Conservation (phyloP, 2,113 vertebrate genomes). For the Muscicapa adusta region DNA sequence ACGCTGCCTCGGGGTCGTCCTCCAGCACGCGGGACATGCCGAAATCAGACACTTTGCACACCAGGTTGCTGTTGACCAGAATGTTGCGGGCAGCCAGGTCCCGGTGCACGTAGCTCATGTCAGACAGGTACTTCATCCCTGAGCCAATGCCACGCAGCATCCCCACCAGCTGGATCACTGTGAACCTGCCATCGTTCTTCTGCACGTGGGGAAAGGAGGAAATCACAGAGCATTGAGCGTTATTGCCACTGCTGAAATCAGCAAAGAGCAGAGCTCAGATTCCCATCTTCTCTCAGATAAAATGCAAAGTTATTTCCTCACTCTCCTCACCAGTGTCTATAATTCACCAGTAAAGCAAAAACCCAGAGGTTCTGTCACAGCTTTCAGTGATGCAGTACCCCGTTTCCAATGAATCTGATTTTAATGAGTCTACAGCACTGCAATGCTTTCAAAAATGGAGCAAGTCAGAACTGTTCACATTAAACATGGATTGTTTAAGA, state of each 20-base stretch:
- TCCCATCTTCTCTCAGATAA: slow-evolving; percentile 19
- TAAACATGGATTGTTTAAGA: slow-evolving; percentile 59
- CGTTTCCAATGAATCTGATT: slow-evolving; percentile 39
- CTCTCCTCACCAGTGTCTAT: slow-evolving; percentile 32
- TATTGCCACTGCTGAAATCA: background rate
- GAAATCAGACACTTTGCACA: slow-evolving; percentile 97
- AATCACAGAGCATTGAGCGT: slow-evolving; percentile 30
- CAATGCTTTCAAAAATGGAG: background rate
- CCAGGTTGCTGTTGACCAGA: slow-evolving; percentile 96
- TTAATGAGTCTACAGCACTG: slow-evolving; percentile 43
- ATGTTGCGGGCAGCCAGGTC: slow-evolving; percentile 96
- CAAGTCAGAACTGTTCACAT: slow-evolving; percentile 37
- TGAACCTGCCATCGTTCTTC: slow-evolving; percentile 98
- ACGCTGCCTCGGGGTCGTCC: slow-evolving; percentile 94
- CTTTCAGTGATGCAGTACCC: slow-evolving; percentile 39
- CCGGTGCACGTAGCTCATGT: slow-evolving; percentile 98
- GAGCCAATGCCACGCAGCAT: slow-evolving; percentile 95
- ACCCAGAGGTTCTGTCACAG: background rate
- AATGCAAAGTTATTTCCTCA: slow-evolving; percentile 16
- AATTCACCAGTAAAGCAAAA: slow-evolving; percentile 44
- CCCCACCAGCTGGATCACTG: slow-evolving; percentile 95
- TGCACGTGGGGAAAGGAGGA: slow-evolving; percentile 40
- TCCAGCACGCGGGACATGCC: slow-evolving; percentile 97
- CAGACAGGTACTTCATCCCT: slow-evolving; percentile 97
- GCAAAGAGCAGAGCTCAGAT: background rate